Evolutionary conservation across 1,140 invertebrate species (phyloP).

Genomic region (Drosophila sproati): DNA sequence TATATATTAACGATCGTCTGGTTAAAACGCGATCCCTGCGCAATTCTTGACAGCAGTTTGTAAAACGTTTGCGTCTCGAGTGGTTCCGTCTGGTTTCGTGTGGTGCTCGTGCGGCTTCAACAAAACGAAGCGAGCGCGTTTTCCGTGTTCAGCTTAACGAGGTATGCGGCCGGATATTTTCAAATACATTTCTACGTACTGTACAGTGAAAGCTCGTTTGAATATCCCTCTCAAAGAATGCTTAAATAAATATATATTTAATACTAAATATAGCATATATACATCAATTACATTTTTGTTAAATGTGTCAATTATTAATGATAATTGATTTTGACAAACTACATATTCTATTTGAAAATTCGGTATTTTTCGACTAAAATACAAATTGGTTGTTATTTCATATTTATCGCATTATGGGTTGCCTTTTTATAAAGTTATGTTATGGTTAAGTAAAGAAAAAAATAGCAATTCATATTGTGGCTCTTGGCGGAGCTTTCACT

Average conservation of each 20-base stretch:
- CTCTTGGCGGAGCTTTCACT: background rate
- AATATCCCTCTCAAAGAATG: background rate
- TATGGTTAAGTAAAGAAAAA: too few relatives aligned
- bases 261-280: background rate
- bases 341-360: background rate
- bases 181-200: background rate
- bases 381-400: too few relatives aligned
- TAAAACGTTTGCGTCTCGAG: constrained; percentile 20
- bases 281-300: background rate
- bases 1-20: constrained; percentile 32
- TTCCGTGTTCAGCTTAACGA: constrained; percentile 12
- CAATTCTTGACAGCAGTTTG: constrained; percentile 28
- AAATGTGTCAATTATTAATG: background rate
- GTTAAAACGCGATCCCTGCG: constrained; percentile 28
- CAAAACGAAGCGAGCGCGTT: background rate
- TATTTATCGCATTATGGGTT: too few relatives aligned
- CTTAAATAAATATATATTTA: background rate
- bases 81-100: constrained; percentile 18
- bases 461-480: background rate
- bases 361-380: background rate
- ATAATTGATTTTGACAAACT: background rate
- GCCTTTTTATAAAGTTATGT: too few relatives aligned
- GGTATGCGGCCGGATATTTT: constrained; percentile 17
- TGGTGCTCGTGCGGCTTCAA: background rate
- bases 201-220: background rate